Evolutionary conservation across 2,888 invertebrate species (phyloP).

Genomic region (Ceraclea dissimilis): DNA sequence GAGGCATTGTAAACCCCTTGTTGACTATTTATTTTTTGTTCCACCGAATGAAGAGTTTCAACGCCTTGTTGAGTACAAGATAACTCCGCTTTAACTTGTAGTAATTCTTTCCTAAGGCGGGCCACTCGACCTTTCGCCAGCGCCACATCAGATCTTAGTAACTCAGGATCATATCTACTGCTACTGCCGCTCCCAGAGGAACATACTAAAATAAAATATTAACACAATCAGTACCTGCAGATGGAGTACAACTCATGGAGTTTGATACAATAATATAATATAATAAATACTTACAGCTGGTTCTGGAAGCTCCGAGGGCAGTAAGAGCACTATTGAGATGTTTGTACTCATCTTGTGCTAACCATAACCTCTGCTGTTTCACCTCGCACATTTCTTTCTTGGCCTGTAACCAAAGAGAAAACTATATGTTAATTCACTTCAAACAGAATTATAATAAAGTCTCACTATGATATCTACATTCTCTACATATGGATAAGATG

Average conservation of each 20-base stretch:
- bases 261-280: background rate
- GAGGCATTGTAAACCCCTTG: slow-evolving; percentile 85
- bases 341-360: slow-evolving; percentile 95
- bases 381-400: slow-evolving; percentile 95
- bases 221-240: background rate
- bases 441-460: too few species aligned
- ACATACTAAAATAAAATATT: slow-evolving; percentile 55
- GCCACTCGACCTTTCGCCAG: slow-evolving; percentile 84
- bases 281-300: slow-evolving; percentile 70
- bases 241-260: background rate
- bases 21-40: slow-evolving; percentile 78
- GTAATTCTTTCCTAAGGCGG: slow-evolving; percentile 79
- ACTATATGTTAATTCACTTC: too few species aligned
- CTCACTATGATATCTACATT: too few species aligned
- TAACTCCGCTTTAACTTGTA: slow-evolving; percentile 87
- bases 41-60: slow-evolving; percentile 85
- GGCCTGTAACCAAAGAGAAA: slow-evolving; percentile 55
- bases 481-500: too few species aligned
- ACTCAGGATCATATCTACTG: slow-evolving; percentile 91
- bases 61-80: slow-evolving; percentile 87
- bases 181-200: slow-evolving; percentile 69
- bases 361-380: slow-evolving; percentile 85
- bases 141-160: slow-evolving; percentile 85
- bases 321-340: slow-evolving; percentile 80
- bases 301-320: slow-evolving; percentile 80